Evolutionary conservation across 2,797 vertebrate genomes (phyloP), one percentile per base, ranked within the genome.

Genomic region (Cyprinella venusta): DNA sequence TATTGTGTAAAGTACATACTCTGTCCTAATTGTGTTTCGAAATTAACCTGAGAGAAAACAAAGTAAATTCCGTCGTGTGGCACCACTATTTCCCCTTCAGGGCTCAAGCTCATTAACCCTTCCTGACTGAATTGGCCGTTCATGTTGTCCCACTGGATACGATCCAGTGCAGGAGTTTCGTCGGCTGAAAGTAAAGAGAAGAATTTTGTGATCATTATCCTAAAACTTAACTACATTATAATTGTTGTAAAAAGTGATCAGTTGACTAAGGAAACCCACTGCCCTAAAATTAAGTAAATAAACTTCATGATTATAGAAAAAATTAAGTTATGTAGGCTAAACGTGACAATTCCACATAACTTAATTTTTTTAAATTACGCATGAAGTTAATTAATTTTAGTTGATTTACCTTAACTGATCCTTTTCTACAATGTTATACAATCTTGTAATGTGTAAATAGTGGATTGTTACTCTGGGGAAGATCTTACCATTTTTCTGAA

Each of bases 41-140:
- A 91, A 83, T 88, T 74, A 74, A 91, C 86, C 26, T 90, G 87
- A 1, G 89, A 88, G 72, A 87, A 91, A 45, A 91, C 84, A 3
- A 90, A 91, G 83, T 91, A 91, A 76, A 90, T 84, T 24, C 89
- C 90, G 21, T 84, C 76, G 13, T 40, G 84, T 8, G 86, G 88
- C 61, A 90, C 85, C 38, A 76, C 42, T 26, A 90, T 86, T 72
- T 89, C 89, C 42, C 87, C 88, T 9, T 85, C 86, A 3, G 85
- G 59, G 30, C 70, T 84, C 36, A 90, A 85, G 21, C 80, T 79
- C 81, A 89, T 90, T 72, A 88, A 72, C 18, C 89, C 87, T n/a
- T 90, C 79, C 79, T 86, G 87, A 38, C 75, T 61, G n/a, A 67
- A 52, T 24, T 84, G 78, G 52, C 86, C 87, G 0, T 84, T 82